A percentile compares a stretch with the other conserved stretches of the same genome.
Conservation (phyloP, 1,140 invertebrate genomes). For the Drosophila tani region DNA sequence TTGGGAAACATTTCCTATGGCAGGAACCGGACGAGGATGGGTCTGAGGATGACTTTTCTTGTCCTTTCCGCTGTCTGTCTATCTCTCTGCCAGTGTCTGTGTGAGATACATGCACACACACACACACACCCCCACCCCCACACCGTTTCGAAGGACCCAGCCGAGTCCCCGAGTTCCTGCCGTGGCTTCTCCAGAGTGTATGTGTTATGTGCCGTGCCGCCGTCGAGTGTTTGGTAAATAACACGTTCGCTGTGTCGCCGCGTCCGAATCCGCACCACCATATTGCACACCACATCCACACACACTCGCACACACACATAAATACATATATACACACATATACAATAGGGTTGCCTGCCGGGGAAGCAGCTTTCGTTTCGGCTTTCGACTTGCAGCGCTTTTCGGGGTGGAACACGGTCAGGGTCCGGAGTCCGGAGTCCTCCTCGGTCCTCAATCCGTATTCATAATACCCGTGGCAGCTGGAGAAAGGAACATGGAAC, state of each 20-base stretch:
- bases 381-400: constrained; percentile 37
- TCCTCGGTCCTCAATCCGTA: constrained; percentile 28
- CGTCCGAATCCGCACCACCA: constrained; percentile 58
- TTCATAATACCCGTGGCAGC: constrained; percentile 65
- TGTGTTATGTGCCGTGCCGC: constrained; percentile 74
- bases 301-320: constrained; percentile 14
- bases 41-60: constrained; percentile 21
- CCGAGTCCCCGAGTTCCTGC: constrained; percentile 2
- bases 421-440: constrained; percentile 2
- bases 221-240: constrained; percentile 82
- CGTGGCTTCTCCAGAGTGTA: constrained; percentile 18
- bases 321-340: neutral
- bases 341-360: constrained; percentile 54
- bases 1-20: neutral
- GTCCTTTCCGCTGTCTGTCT: constrained; percentile 14
- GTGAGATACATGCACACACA: constrained; percentile 1
- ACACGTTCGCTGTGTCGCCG: constrained; percentile 80
- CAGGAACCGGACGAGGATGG: neutral
- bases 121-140: neutral
- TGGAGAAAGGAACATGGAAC: constrained; percentile 7
- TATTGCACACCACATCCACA: constrained; percentile 30
- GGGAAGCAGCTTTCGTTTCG: constrained; percentile 56
- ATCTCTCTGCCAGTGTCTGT: neutral
- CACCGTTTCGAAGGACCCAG: neutral
- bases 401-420: constrained; percentile 61